Percentiles rank a stretch among this genome's conserved stretches.
These are phyloP conservation scores for Strix aluco DNA, from an alignment of 2,113 vertebrate genomes.

Conservation along the genomic window DNA sequence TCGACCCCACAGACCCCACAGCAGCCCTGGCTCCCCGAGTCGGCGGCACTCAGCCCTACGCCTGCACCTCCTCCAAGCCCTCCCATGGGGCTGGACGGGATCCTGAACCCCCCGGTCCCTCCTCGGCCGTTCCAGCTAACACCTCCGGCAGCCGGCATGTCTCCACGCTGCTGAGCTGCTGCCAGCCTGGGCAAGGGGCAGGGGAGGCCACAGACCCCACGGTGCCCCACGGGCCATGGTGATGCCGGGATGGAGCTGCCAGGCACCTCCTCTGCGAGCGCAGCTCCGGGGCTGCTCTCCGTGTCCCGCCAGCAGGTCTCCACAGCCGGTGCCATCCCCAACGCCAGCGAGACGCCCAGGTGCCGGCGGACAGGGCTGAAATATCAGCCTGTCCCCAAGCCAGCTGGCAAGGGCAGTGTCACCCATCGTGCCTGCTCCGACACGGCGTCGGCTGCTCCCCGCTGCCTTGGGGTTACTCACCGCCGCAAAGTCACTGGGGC, in stretches of 20 bases:
- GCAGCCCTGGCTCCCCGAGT: neutral
- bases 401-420: neutral
- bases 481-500: constrained; percentile 86
- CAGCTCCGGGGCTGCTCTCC: neutral
- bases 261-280: neutral
- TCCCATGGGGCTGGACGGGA: accelerated
- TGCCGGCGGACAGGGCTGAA: neutral
- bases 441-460: neutral
- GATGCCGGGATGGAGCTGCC: neutral
- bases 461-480: constrained; percentile 73
- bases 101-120: neutral
- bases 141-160: accelerated
- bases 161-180: neutral
- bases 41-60: neutral
- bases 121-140: accelerated
- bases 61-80: neutral
- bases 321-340: neutral
- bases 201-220: accelerated
- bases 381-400: neutral
- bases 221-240: neutral
- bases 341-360: accelerated
- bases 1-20: accelerated
- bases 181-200: neutral
- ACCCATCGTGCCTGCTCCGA: accelerated
- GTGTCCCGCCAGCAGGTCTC: accelerated